phyloP scores from a whole-genome alignment of 2,888 invertebrate genomes.

The Hartigia nigra region DNA sequence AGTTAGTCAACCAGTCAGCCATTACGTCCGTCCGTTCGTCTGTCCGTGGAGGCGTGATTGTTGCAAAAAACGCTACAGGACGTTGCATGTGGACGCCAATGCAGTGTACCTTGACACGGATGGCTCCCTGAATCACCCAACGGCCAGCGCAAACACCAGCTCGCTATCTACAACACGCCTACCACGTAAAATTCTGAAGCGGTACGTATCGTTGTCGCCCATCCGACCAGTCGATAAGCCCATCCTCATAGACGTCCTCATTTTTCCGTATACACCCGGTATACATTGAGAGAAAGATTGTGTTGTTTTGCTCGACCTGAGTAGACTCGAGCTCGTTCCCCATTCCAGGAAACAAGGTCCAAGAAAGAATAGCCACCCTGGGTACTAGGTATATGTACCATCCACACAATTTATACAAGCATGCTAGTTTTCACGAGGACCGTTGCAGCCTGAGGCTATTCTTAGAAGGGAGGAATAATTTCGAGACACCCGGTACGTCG shows the following conservation, averaged over 20 bases:
- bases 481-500: background rate
- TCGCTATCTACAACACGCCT: constrained; percentile 62
- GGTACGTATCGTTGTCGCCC: background rate
- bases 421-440: background rate
- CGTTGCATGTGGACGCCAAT: constrained; percentile 59
- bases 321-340: background rate
- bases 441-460: background rate
- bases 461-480: background rate
- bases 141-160: constrained; percentile 58
- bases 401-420: background rate
- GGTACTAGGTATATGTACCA: background rate
- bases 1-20: background rate
- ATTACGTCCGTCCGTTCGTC: constrained; percentile 8
- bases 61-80: constrained; percentile 56
- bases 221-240: constrained; percentile 16
- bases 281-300: background rate
- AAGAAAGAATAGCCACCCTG: background rate
- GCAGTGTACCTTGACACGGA: constrained; percentile 67
- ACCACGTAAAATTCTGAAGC: constrained; percentile 28
- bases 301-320: background rate
- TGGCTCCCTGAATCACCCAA: constrained; percentile 65
- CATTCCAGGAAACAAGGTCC: background rate
- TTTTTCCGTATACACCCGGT: constrained; percentile 7
- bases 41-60: constrained; percentile 46
- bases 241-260: constrained; percentile 12